Evolutionary conservation across 2,797 vertebrate genomes (phyloP), one percentile per base, ranked within the genome.

Genomic region (Micromesistius poutassou): DNA sequence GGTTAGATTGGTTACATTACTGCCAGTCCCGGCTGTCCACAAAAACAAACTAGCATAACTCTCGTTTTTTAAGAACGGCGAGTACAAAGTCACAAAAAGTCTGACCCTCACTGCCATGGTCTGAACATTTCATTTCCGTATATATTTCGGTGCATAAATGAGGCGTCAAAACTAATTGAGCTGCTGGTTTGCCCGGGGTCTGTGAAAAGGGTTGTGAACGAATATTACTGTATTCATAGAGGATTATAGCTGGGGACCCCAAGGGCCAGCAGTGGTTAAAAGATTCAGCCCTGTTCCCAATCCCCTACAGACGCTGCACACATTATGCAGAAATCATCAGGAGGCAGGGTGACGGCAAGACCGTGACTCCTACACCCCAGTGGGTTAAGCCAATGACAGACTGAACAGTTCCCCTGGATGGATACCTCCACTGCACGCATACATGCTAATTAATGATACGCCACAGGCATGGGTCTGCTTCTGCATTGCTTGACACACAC

Each of bases 131-230:
- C n/a, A 10, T 25, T n/a, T 62, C 55, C n/a, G 19, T 2, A 25
- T 10, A 25, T 55, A 55, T 55, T 55, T 55, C 19, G 46, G 46
- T 22, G 46, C 46, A 19, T n/a, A 25, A 73, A 35, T 73, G 22
- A 19, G 46, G n/a, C 71, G 71, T 76, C 72, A 71, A 75, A 80
- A 74, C 42, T 55, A 13, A 79, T 80, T 76, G 28, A 50, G 22
- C 72, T 38, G 6, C 55, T 71, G 3, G 1, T 8, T 74, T 28
- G 72, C 80, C 40, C 7, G 38, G 28, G 40, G 73, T 74, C 10
- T 74, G 72, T 77, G 76, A 10, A 75, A 38, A 28, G 66, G 35
- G 79, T 81, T 83, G 74, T 79, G 76, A 31, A 62, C n/a, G 55
- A 22, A 22, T 62, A 62, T 62, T 62, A 62, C 6, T 7, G 55